Evolutionary conservation across 92 coral and sea anemone species (phyloP).

Genomic region (Anthopleura xanthogrammica): DNA sequence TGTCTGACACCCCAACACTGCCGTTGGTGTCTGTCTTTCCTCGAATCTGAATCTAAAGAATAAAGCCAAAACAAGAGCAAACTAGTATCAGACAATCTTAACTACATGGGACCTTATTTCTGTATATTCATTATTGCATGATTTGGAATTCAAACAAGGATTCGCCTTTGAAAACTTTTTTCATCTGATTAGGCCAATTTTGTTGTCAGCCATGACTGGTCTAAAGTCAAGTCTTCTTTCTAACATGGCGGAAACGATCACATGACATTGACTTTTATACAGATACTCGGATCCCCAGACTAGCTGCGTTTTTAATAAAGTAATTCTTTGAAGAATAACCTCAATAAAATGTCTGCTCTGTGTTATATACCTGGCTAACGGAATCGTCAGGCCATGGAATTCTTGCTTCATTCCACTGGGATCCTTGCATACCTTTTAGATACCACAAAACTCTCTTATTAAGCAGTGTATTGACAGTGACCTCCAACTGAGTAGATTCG

Average conservation of each 20-base stretch:
- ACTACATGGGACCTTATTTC: too few relatives aligned
- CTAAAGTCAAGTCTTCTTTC: too few relatives aligned
- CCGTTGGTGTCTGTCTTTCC: background rate
- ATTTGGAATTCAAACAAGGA: too few relatives aligned
- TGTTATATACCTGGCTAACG: background rate
- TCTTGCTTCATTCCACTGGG: conserved; percentile 5
- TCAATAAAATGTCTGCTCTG: background rate
- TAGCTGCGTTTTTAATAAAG: too few relatives aligned
- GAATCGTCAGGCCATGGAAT: background rate
- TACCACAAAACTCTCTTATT: background rate
- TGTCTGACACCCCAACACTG: conserved; percentile 10
- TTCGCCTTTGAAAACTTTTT: too few relatives aligned
- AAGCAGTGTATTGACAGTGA: background rate
- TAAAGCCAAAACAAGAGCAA: background rate
- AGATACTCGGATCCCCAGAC: too few relatives aligned
- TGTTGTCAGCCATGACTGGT: too few relatives aligned
- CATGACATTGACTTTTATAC: too few relatives aligned
- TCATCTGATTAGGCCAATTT: too few relatives aligned
- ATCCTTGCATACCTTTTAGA: background rate
- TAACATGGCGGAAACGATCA: too few relatives aligned
- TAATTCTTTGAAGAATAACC: background rate
- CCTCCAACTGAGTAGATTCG: background rate
- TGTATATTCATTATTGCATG: too few relatives aligned
- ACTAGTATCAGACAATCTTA: too few relatives aligned
- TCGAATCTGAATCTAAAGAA: background rate